Base-by-base conservation (phyloP, 2,888 invertebrate genomes). In the Parnassius mnemosyne region DNA sequence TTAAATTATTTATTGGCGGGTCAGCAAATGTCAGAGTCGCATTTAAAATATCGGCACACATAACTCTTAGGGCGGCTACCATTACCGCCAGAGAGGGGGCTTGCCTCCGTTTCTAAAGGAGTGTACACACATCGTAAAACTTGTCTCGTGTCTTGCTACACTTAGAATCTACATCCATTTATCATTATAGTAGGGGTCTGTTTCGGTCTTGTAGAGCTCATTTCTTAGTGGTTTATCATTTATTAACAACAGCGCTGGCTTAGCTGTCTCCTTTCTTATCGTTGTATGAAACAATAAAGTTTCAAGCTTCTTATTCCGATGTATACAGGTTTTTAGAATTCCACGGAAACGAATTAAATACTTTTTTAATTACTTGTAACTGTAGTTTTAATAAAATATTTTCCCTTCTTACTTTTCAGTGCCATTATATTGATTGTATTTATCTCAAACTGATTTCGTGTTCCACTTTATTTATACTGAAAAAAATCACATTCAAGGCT, bases 141-240 rank as follows among this genome's bases (percentile, higher is more conserved):
- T 61, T 34, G 47, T 57, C 25, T 56, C 57, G 57, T 57, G 57
- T 34, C 50, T 13, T 42, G 13, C 10, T 50, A 50, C 57, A 46
- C 49, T 57, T 57, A 57, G 50, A 41, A n/a, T 13, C 57, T 16
- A 13, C 50, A 13, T 57, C 41, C 57, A 49, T 50, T 57, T 57
- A 50, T 56, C 56, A 56, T 57, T 57, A 42, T 16, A 34, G 10
- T 10, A 3, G 57, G 57, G 57, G 50, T 50, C 41, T 41, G 57
- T 49, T 13, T 47, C 50, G 13, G 49, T 49, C 49, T 49, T 11
- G 13, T 13, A 12, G 13, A 13, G 13, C 49, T 25, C n/a, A 34
- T 57, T 57, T 34, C 57, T 55, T 55, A 55, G 44, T 12, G 44
- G 47, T 34, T 16, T 20, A 57, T 57, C 49, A 57, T 34, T 50